phyloP scores from a whole-genome alignment of 1,140 invertebrate species.

The Arctopsyche grandis region DNA sequence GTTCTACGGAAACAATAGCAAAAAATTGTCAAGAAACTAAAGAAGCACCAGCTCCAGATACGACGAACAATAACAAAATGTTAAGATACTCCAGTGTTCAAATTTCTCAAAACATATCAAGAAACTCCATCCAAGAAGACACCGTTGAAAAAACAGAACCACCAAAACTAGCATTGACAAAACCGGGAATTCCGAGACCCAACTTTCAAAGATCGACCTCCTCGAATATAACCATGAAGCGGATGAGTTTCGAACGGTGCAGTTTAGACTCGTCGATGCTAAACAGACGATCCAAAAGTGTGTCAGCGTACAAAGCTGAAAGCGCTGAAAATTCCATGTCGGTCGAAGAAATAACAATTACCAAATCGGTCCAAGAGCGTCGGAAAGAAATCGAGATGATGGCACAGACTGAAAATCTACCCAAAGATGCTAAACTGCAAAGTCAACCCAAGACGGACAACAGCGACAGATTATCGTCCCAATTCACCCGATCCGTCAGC shows the following conservation, averaged over 20 bases:
- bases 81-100: neutral
- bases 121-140: neutral
- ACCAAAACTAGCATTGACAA: conserved; percentile 6
- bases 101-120: neutral
- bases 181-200: conserved; percentile 43
- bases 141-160: neutral
- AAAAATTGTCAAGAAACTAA: neutral
- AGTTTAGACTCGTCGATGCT: conserved; percentile 64
- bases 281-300: conserved; percentile 56
- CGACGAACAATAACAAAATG: neutral
- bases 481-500: conserved; percentile 46
- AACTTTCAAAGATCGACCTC: conserved; percentile 48
- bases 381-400: conserved; percentile 64
- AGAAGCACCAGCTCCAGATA: neutral
- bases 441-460: conserved; percentile 32
- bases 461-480: conserved; percentile 24
- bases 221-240: conserved; percentile 62
- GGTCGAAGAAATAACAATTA: conserved; percentile 47
- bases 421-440: neutral
- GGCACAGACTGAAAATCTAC: conserved; percentile 52
- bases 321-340: conserved; percentile 54
- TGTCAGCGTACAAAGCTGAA: conserved; percentile 48
- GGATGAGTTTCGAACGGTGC: conserved; percentile 63
- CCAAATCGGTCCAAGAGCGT: conserved; percentile 64
- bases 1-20: neutral